Conservation (phyloP, 2,797 vertebrate genomes). For the Phoebastria nigripes region DNA sequence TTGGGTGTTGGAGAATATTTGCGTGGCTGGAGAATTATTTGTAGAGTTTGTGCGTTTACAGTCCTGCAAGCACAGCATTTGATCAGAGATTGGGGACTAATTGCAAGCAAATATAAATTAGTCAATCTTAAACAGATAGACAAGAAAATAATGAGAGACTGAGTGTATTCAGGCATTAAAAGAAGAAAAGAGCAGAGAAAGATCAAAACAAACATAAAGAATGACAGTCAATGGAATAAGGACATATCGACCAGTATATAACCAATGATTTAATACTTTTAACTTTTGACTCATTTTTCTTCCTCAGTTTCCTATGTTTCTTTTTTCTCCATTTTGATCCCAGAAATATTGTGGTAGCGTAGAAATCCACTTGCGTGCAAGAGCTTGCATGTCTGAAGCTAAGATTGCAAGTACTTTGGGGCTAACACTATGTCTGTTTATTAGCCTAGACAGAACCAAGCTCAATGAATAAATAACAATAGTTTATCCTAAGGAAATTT, state of each 20-base stretch:
- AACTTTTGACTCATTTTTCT: neutral
- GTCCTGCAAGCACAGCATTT: neutral
- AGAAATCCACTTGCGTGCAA: neutral
- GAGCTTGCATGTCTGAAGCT: neutral
- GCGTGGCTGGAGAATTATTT: neutral
- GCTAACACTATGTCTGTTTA: neutral
- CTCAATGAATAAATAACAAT: neutral
- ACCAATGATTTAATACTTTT: neutral
- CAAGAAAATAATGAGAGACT: neutral
- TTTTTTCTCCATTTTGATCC: neutral
- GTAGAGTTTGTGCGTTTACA: neutral
- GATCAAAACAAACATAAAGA: neutral
- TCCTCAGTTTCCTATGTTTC: neutral
- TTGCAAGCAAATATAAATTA: neutral
- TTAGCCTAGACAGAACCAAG: neutral
- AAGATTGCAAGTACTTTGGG: neutral
- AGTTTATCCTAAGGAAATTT: neutral
- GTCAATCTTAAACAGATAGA: neutral
- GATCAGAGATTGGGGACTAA: neutral
- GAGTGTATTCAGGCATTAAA: neutral
- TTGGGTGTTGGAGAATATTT: neutral
- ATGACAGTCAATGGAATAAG: neutral
- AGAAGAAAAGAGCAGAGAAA: neutral
- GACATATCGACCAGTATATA: neutral
- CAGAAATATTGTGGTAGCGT: neutral